Conservation (phyloP, 2,888 invertebrate genomes). For the Melitaea athalia region DNA sequence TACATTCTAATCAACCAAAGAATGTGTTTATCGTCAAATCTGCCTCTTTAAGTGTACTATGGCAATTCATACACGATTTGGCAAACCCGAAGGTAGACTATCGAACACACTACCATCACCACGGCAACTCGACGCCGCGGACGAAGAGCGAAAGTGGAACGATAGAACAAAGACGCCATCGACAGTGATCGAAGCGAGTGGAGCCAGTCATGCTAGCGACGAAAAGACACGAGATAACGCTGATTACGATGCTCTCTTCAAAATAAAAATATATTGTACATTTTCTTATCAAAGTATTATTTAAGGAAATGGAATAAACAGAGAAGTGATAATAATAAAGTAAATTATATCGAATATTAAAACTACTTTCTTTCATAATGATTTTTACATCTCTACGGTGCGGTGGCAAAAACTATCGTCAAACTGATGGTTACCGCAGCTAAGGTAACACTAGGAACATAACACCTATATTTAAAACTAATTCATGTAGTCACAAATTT, state of each 20-base stretch:
- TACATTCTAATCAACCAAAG: neutral
- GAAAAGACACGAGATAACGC: constrained; percentile 1
- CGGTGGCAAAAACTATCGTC: too few relatives aligned
- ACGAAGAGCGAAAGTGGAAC: constrained; percentile 69
- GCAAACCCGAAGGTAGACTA: constrained; percentile 41
- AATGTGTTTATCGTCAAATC: neutral
- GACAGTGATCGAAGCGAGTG: constrained; percentile 12
- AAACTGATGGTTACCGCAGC: too few relatives aligned
- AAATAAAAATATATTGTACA: neutral
- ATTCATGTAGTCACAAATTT: too few relatives aligned
- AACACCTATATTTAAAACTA: too few relatives aligned
- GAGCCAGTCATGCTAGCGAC: neutral
- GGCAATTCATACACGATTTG: constrained; percentile 35
- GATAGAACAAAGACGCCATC: constrained; percentile 41
- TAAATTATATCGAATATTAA: too few relatives aligned
- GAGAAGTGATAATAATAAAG: too few relatives aligned
- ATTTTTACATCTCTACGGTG: too few relatives aligned
- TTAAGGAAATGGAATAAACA: too few relatives aligned
- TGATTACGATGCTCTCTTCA: neutral
- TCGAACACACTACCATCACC: constrained; percentile 64
- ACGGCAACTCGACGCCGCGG: constrained; percentile 62
- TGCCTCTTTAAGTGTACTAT: constrained; percentile 8
- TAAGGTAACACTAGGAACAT: too few relatives aligned
- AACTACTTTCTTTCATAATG: too few relatives aligned
- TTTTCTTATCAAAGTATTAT: neutral